Conservation (phyloP, 1,140 invertebrate genomes). For the Aphaenogaster rudis region DNA sequence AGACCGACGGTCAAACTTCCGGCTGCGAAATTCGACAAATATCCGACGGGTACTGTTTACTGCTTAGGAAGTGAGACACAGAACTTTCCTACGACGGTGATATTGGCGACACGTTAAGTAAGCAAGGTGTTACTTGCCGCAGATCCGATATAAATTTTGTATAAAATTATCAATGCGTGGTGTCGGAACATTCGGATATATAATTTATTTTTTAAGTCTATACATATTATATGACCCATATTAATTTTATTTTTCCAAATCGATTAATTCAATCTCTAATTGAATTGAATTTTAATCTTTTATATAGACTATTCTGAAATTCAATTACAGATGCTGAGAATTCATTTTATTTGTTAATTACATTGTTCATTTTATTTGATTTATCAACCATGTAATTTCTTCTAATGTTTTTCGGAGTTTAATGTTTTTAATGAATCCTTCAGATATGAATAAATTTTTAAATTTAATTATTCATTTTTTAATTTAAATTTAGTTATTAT, state of each 20-base stretch:
- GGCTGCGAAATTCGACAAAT: conserved; percentile 71
- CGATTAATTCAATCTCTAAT: neutral
- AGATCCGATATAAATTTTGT: neutral
- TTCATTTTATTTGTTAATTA: neutral
- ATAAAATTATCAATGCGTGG: neutral
- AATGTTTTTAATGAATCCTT: neutral
- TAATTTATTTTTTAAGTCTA: neutral
- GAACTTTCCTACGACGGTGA: conserved; percentile 21
- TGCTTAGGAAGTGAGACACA: conserved; percentile 66
- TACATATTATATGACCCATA: neutral
- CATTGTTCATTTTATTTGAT: neutral
- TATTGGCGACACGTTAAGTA: conserved; percentile 29
- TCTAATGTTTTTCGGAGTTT: neutral
- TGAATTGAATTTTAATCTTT: neutral
- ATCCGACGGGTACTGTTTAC: conserved; percentile 57
- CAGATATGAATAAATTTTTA: neutral
- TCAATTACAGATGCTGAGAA: neutral
- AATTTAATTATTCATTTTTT: neutral
- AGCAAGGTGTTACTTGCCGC: neutral
- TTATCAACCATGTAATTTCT: neutral
- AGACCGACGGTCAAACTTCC: conserved; percentile 71
- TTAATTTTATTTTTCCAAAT: neutral
- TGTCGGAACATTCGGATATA: too few relatives aligned
- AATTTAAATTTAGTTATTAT: neutral
- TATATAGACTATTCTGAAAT: neutral